A percentile compares a stretch with the other conserved stretches of the same genome.
phyloP scores from a whole-genome alignment of 2,888 invertebrate species.

The Hetaerina titia region DNA sequence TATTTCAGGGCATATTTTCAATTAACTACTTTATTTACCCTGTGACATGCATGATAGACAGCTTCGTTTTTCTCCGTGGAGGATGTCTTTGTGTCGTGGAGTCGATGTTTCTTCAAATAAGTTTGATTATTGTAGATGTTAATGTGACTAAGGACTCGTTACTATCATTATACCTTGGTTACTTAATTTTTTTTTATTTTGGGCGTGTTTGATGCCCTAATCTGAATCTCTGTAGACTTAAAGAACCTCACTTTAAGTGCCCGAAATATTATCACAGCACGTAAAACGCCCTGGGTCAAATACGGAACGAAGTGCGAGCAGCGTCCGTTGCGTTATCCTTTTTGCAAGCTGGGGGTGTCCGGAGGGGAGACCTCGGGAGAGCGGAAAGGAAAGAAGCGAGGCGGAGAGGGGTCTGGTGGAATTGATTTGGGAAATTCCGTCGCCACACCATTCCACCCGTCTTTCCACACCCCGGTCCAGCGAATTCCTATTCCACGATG shows the following conservation, averaged over 20 bases:
- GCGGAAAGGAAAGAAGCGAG: not conserved
- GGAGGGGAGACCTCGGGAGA: not conserved
- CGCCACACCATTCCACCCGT: not conserved
- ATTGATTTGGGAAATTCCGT: not conserved
- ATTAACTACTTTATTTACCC: not conserved
- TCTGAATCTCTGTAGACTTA: not conserved
- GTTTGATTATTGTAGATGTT: not conserved
- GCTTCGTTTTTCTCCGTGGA: not conserved
- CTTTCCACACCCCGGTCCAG: not conserved
- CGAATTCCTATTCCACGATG: not conserved
- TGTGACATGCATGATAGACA: not conserved
- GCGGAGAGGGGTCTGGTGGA: not conserved
- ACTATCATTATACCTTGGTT: not conserved
- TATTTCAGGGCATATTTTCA: not conserved
- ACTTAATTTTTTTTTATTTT: not conserved
- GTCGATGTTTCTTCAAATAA: not conserved
- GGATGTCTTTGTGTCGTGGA: not conserved
- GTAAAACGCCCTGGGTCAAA: not conserved
- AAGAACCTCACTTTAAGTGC: not conserved
- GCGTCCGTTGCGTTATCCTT: not conserved
- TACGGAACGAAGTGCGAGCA: not conserved
- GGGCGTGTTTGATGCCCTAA: not conserved
- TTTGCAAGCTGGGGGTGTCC: not conserved
- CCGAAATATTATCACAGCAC: not conserved
- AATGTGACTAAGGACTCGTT: not conserved